A percentile compares a stretch with the other conserved stretches of the same genome.
These are phyloP conservation scores for Geodia barretti DNA, from an alignment of 37 sponge, comb jelly and placozoan genomes.

Conservation along the genomic window DNA sequence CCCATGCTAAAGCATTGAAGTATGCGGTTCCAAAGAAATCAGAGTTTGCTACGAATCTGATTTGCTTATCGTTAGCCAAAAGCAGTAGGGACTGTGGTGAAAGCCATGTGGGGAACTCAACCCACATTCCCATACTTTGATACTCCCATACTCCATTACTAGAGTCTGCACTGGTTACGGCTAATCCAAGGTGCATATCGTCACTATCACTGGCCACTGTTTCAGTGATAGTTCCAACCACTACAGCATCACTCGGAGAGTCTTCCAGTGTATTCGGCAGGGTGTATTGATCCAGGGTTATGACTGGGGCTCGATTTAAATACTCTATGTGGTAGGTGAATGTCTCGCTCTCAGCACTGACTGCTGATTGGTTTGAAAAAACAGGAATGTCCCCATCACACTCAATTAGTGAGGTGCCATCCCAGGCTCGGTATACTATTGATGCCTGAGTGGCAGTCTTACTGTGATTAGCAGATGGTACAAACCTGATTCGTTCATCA, in stretches of 20 bases:
- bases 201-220: constrained; percentile 29
- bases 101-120: constrained; percentile 12
- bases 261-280: constrained; percentile 51
- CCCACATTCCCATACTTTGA: constrained; percentile 10
- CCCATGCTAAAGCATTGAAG: constrained; percentile 41
- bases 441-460: constrained; percentile 23
- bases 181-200: constrained; percentile 25
- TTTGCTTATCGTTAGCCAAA: background rate
- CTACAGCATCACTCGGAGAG: constrained; percentile 1
- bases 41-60: constrained; percentile 35
- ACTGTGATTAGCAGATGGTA: background rate
- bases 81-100: constrained; percentile 7
- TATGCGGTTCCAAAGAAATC: constrained; percentile 26
- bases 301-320: constrained; percentile 59
- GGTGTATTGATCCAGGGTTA: background rate
- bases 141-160: constrained; percentile 59
- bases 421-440: constrained; percentile 59
- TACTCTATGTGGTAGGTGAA: constrained; percentile 54
- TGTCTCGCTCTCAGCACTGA: constrained; percentile 12
- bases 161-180: constrained; percentile 2
- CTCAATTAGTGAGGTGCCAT: constrained; percentile 35
- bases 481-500: constrained; percentile 30
- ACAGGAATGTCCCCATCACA: background rate
- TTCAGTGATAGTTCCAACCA: background rate
- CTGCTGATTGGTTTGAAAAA: constrained; percentile 3